Base-by-base conservation (phyloP, 2,888 invertebrate species). In the Cancer borealis region DNA sequence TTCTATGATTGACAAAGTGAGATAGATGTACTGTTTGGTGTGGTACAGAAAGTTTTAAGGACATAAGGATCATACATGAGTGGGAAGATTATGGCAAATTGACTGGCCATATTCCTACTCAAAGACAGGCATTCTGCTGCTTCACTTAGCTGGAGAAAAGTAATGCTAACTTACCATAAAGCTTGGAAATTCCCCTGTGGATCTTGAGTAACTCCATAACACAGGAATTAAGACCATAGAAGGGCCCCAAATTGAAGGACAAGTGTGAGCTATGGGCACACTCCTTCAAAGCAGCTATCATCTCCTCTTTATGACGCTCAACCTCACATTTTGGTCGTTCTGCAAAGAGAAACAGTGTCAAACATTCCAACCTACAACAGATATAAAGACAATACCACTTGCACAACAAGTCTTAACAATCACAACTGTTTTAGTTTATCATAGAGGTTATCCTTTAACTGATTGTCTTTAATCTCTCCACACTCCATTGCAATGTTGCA, bases 151-250 rank as follows among this genome's bases (percentile, higher is more conserved):
- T 39, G 39, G 39, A 39, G 39, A 39, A 39, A 39, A 39, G 39
- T 39, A 39, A 39, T 39, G 84, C 46, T 46, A n/a, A 97, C 97
- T 97, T 96, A 98, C 98, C 98, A 97, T 99, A 99, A 96, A 99
- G 97, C 96, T 97, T 97, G 45, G 97, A 97, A 95, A 99, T 99
- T 96, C 98, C 98, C 96, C 98, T 98, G 96, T 98, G 97, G 95
- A 97, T 97, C 96, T 98, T 97, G 95, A 99, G 97, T 96, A 99
- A 96, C 17, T 97, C 97, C 96, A 98, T 97, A 0, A 98, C 98
- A 96, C 97, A 97, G 0, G 97, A 96, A 0, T 99, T 98, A 84
- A 99, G 97, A 0, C 98, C 99, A 97, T 98, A 99, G 96, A 98
- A 99, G 17, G 97, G 96, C 0, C 97, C 97, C 47, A 96, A 93